These are phyloP conservation scores for Drosophila pullipes DNA, from an alignment of 2,888 invertebrate genomes.

Conservation along the genomic window DNA sequence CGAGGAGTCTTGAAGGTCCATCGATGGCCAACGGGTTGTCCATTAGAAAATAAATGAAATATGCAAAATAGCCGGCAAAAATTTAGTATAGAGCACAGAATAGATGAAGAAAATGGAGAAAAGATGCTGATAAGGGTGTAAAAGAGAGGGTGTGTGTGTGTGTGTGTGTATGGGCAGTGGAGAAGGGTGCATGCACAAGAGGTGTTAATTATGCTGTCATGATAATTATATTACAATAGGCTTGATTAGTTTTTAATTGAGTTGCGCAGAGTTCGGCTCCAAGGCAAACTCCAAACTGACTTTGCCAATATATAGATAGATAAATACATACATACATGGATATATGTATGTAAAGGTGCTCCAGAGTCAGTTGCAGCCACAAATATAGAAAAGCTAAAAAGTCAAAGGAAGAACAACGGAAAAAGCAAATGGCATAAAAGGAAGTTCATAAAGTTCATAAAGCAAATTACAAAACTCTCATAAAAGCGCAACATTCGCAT, in stretches of 20 bases:
- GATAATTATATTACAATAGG: constrained; percentile 82
- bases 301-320: constrained; percentile 6
- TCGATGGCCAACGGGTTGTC: constrained; percentile 73
- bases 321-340: not conserved
- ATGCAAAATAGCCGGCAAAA: constrained; percentile 53
- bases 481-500: constrained; percentile 67
- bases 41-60: constrained; percentile 64
- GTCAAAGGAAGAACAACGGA: constrained; percentile 18
- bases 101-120: constrained; percentile 30
- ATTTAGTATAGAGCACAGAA: constrained; percentile 27
- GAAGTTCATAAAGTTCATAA: constrained; percentile 79
- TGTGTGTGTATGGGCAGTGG: not conserved
- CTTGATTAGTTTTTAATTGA: constrained; percentile 82
- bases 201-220: constrained; percentile 78
- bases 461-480: constrained; percentile 75
- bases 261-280: constrained; percentile 63
- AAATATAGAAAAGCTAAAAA: constrained; percentile 27
- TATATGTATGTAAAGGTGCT: constrained; percentile 10
- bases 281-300: constrained; percentile 34
- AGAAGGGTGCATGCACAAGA: constrained; percentile 43
- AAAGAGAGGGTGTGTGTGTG: not conserved
- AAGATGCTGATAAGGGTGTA: constrained; percentile 9
- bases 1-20: constrained; percentile 62
- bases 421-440: constrained; percentile 53
- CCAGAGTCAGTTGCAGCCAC: constrained; percentile 39